phyloP scores from a whole-genome alignment of 1,140 invertebrate genomes.

The Dinothrombium tinctorium region DNA sequence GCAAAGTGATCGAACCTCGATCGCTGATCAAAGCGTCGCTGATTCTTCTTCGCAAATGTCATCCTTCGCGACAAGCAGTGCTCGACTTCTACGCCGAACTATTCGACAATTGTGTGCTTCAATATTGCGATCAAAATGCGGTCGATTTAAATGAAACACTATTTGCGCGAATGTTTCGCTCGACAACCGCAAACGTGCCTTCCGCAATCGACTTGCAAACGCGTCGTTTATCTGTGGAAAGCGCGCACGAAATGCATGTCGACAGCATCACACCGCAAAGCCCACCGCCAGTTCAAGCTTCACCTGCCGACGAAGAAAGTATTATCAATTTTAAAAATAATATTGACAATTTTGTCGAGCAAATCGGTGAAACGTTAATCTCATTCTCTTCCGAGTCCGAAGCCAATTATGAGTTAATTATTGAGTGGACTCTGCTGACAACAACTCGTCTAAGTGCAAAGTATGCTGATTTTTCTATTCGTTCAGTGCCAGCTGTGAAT shows the following conservation, averaged over 20 bases:
- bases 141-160: background rate
- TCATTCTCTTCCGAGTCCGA: background rate
- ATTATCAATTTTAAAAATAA: background rate
- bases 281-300: background rate
- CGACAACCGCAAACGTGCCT: background rate
- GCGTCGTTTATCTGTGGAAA: background rate
- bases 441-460: background rate
- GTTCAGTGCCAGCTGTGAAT: background rate
- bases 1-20: background rate
- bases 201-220: background rate
- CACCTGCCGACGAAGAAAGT: background rate
- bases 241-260: background rate
- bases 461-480: background rate
- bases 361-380: background rate
- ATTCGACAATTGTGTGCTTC: conserved; percentile 3
- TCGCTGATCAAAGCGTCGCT: conserved; percentile 3
- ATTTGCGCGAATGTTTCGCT: no score
- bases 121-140: background rate
- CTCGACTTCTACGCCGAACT: conserved; percentile 5
- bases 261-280: background rate
- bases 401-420: background rate
- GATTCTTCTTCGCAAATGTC: conserved; percentile 1
- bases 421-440: background rate
- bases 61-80: conserved; percentile 1
- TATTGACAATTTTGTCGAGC: background rate